Percentiles rank a stretch among this genome's conserved stretches.
Evolutionary conservation across 2,113 vertebrate genomes (phyloP).

Genomic region (Atherinomorus stipes): DNA sequence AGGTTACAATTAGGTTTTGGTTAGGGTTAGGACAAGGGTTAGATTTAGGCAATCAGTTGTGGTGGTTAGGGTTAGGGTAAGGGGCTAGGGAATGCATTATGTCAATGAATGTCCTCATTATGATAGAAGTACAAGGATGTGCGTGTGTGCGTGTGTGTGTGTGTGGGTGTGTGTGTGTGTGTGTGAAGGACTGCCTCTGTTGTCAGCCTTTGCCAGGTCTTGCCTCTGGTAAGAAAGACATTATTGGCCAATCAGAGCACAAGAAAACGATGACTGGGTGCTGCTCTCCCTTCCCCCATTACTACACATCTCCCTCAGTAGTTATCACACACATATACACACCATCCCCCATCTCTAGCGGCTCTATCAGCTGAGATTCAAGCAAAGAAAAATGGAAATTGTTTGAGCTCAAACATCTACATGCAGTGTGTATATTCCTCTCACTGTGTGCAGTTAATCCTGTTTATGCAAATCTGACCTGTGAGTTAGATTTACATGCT

Average conservation of each 20-base stretch:
- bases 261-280: slow-evolving; percentile 45
- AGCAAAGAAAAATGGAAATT: slow-evolving; percentile 19
- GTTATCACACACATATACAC: slow-evolving; percentile 2
- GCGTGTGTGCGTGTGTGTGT: too few relatives aligned
- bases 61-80: too few relatives aligned
- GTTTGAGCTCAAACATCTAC: slow-evolving; percentile 15
- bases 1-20: too few relatives aligned
- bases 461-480: not conserved
- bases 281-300: slow-evolving; percentile 62
- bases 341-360: slow-evolving; percentile 48
- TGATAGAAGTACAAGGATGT: too few relatives aligned
- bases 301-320: slow-evolving; percentile 60
- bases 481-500: not conserved
- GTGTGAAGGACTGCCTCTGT: slow-evolving; percentile 37
- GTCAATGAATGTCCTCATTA: too few relatives aligned
- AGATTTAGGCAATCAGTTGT: too few relatives aligned
- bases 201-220: slow-evolving; percentile 65
- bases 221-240: slow-evolving; percentile 54
- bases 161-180: not conserved
- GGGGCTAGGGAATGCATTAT: too few relatives aligned
- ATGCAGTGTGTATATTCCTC: not conserved
- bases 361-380: slow-evolving; percentile 15
- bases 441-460: not conserved
- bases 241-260: slow-evolving; percentile 62
- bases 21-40: too few relatives aligned